These are phyloP conservation scores for Hucho hucho DNA, from an alignment of 2,113 vertebrate genomes.

Conservation along the genomic window DNA sequence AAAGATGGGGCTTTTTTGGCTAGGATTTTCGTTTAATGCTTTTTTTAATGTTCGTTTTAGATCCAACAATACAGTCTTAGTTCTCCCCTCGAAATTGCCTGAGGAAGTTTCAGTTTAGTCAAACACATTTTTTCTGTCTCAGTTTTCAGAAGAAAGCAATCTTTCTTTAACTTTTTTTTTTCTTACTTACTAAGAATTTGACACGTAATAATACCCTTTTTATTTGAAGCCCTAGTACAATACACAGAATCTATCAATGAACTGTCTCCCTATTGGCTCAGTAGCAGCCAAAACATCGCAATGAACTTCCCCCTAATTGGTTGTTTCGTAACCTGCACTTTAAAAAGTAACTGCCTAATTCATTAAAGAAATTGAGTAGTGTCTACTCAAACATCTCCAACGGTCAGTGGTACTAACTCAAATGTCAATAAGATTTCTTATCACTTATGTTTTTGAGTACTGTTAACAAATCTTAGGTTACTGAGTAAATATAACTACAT, in stretches of 20 bases:
- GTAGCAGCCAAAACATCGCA: neutral
- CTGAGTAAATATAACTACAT: no score
- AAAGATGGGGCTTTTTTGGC: neutral
- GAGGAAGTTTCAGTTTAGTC: slow-evolving; percentile 18
- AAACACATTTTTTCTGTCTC: neutral
- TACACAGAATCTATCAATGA: neutral
- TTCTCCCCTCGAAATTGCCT: neutral
- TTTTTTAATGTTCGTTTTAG: slow-evolving; percentile 9
- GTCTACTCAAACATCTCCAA: no score
- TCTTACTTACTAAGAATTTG: neutral
- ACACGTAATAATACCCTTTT: slow-evolving; percentile 7
- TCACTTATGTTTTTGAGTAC: neutral
- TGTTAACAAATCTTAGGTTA: no score
- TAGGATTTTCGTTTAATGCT: neutral
- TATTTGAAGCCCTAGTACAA: no score
- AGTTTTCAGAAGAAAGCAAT: neutral
- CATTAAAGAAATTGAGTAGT: no score
- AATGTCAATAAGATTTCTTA: neutral
- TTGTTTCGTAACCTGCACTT: neutral
- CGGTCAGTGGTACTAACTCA: no score
- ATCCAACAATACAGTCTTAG: neutral
- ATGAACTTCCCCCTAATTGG: slow-evolving; percentile 13
- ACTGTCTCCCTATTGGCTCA: slow-evolving; percentile 3
- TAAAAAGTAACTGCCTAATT: no score
- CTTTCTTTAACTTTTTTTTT: slow-evolving; percentile 4